Conservation (phyloP, 2,113 vertebrate species). For the Megaceryle maxima region DNA sequence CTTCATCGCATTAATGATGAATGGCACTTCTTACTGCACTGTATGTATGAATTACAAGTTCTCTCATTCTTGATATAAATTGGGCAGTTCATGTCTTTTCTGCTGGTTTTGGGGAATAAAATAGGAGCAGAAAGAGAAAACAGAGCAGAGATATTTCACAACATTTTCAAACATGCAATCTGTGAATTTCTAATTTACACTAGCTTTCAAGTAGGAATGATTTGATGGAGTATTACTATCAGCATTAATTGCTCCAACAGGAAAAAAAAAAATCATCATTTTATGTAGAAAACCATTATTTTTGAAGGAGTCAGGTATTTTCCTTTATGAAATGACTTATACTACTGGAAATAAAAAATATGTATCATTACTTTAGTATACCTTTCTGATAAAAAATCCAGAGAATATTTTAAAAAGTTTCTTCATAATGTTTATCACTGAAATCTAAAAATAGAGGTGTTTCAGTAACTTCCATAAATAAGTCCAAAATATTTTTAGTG, state of each 20-base stretch:
- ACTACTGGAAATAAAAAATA: not conserved
- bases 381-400: not conserved
- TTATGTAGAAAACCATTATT: not conserved
- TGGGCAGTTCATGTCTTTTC: not conserved
- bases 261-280: not conserved
- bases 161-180: not conserved
- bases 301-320: not conserved
- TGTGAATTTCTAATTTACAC: constrained; percentile 14
- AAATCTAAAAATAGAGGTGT: not conserved
- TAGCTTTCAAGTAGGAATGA: not conserved
- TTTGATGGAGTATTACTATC: not conserved
- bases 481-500: not conserved
- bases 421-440: not conserved
- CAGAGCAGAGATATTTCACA: not conserved
- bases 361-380: not conserved
- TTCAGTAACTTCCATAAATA: not conserved
- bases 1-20: constrained; percentile 31
- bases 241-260: not conserved
- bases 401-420: not conserved
- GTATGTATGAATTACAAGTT: not conserved
- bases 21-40: not conserved
- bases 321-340: not conserved
- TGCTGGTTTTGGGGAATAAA: not conserved
- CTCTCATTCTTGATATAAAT: not conserved
- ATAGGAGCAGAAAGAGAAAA: not conserved